These are phyloP conservation scores for Nymphicus hollandicus DNA, from an alignment of 2,113 vertebrate genomes.

Conservation along the genomic window DNA sequence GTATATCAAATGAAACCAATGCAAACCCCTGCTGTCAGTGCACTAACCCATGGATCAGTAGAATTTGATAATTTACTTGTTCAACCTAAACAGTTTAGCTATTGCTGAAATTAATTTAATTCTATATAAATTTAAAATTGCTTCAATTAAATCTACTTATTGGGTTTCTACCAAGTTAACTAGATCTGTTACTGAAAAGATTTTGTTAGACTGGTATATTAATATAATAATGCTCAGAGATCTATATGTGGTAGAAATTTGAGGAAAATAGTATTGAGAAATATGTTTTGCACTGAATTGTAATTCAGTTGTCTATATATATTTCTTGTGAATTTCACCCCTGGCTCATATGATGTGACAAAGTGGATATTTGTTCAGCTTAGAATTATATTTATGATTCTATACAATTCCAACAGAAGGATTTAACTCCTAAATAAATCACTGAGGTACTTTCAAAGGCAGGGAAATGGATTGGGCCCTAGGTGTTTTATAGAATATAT, in stretches of 20 bases:
- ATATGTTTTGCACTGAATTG: background rate
- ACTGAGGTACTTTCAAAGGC: background rate
- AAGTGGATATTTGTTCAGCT: slow-evolving; percentile 7
- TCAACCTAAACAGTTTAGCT: background rate
- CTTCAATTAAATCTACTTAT: background rate
- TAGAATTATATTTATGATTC: background rate
- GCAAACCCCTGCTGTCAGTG: background rate
- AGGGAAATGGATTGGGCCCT: background rate
- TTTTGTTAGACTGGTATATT: background rate
- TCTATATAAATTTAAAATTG: background rate
- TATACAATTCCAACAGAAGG: background rate
- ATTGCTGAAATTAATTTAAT: background rate
- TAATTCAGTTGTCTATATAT: background rate
- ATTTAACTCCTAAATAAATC: background rate
- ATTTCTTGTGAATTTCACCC: background rate
- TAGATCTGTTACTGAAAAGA: background rate
- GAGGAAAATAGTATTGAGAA: background rate
- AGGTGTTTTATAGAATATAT: background rate
- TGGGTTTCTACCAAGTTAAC: background rate
- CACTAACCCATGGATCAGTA: background rate
- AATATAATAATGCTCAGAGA: background rate
- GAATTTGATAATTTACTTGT: background rate
- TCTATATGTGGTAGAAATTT: background rate
- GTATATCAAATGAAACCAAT: background rate
- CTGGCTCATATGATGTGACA: background rate